Conservation (phyloP, 2,888 invertebrate genomes). For the Papilio elwesi region DNA sequence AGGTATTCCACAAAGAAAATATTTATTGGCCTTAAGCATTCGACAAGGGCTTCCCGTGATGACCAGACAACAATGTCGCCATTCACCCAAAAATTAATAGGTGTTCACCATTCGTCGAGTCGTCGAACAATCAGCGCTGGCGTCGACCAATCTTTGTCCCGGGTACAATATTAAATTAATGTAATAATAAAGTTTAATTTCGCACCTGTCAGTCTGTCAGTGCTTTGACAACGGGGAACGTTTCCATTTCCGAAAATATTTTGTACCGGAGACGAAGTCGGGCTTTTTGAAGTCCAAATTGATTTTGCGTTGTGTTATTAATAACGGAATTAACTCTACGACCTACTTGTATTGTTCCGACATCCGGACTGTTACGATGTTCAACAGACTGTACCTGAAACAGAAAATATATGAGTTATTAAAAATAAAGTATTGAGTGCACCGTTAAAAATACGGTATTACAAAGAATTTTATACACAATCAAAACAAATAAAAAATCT, state of each 20-base stretch:
- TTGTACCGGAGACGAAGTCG: conserved; percentile 51
- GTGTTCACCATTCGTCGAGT: conserved; percentile 45
- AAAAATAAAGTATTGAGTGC: neutral
- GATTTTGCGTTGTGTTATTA: conserved; percentile 38
- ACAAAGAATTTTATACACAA: no score
- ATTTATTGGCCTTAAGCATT: conserved; percentile 29
- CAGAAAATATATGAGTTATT: neutral
- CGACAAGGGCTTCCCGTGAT: conserved; percentile 28
- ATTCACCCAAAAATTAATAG: conserved; percentile 51
- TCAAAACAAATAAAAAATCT: no score
- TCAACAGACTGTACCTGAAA: conserved; percentile 30
- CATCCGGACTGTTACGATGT: neutral
- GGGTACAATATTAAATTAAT: conserved; percentile 58
- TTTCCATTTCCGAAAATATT: conserved; percentile 68
- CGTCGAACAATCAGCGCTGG: conserved; percentile 45
- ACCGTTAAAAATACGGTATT: no score
- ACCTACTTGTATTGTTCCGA: conserved; percentile 9
- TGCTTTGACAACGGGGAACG: conserved; percentile 53
- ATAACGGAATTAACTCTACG: conserved; percentile 26
- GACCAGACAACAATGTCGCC: conserved; percentile 6
- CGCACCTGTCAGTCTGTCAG: conserved; percentile 67
- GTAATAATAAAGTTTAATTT: conserved; percentile 69
- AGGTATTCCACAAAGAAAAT: conserved; percentile 32
- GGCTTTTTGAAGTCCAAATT: conserved; percentile 42
- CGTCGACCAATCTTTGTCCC: conserved; percentile 49